A percentile compares a stretch with the other conserved stretches of the same genome.
phyloP scores from a whole-genome alignment of 2,888 invertebrate species.

The Campopleginae sp. region DNA sequence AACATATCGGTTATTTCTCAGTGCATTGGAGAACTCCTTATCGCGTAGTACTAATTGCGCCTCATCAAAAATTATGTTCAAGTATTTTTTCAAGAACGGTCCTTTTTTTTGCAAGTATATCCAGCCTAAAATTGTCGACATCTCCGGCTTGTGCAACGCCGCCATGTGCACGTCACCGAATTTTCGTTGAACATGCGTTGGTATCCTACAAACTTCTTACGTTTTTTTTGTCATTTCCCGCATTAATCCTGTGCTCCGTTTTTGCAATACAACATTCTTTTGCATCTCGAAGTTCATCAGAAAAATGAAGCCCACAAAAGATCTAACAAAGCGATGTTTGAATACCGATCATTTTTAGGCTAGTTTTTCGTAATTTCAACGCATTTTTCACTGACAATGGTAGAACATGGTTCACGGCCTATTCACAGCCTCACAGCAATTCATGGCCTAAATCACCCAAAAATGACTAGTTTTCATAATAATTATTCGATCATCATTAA shows the following conservation, averaged over 20 bases:
- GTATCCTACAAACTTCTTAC: not conserved
- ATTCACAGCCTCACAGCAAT: no score
- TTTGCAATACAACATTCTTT: not conserved
- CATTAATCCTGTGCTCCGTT: not conserved
- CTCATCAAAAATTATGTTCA: not conserved
- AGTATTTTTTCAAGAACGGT: not conserved
- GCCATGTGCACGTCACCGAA: conserved; percentile 73
- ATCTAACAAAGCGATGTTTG: not conserved
- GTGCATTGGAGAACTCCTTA: not conserved
- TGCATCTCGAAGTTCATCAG: not conserved
- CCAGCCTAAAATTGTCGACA: not conserved
- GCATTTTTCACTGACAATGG: not conserved
- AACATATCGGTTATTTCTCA: conserved; percentile 24
- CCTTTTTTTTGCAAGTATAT: not conserved
- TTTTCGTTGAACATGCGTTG: not conserved
- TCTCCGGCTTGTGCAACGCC: conserved; percentile 45
- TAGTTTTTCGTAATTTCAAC: conserved; percentile 7
- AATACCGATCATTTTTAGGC: not conserved
- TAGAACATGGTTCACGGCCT: not conserved
- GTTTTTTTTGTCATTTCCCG: not conserved
- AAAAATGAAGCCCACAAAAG: not conserved
- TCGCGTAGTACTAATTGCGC: not conserved
- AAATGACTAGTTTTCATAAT: not conserved
- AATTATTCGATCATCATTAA: not conserved
- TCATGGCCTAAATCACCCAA: not conserved